phyloP scores from a whole-genome alignment of 2,113 vertebrate species.

The Platichthys stellatus region DNA sequence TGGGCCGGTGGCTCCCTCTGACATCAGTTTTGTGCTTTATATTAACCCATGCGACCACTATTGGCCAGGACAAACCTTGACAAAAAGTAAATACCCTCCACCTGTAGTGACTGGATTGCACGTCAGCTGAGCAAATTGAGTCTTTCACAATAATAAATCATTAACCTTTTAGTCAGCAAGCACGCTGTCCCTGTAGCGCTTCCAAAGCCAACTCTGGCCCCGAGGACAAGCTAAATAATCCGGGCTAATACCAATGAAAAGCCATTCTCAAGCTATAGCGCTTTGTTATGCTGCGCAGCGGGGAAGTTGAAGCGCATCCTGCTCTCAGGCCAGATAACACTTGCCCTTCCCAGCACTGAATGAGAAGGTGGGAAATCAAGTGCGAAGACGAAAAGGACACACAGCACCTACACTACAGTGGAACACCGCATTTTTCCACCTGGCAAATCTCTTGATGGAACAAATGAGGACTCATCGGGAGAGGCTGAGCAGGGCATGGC shows the following conservation, averaged over 20 bases:
- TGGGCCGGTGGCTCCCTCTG: slow-evolving; percentile 17
- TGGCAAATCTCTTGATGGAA: slow-evolving; percentile 63
- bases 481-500: slow-evolving; percentile 69
- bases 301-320: slow-evolving; percentile 69
- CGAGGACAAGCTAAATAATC: slow-evolving; percentile 14
- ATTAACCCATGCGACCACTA: slow-evolving; percentile 15
- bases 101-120: slow-evolving; percentile 9
- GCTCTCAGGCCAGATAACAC: slow-evolving; percentile 70
- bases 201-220: neutral
- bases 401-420: slow-evolving; percentile 29
- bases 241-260: slow-evolving; percentile 46
- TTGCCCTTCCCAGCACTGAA: slow-evolving; percentile 68
- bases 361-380: slow-evolving; percentile 70
- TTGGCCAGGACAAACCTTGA: slow-evolving; percentile 29
- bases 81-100: slow-evolving; percentile 43
- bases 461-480: slow-evolving; percentile 60
- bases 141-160: slow-evolving; percentile 70
- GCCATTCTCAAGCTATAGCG: slow-evolving; percentile 43
- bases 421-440: slow-evolving; percentile 54
- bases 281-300: slow-evolving; percentile 42
- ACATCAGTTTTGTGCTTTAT: slow-evolving; percentile 29
- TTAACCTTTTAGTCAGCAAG: slow-evolving; percentile 57
- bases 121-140: slow-evolving; percentile 59
- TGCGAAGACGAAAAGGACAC: slow-evolving; percentile 67
- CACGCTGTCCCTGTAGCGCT: neutral